Base-by-base conservation (phyloP, 2,113 vertebrate genomes). In the Laticauda laticaudata region DNA sequence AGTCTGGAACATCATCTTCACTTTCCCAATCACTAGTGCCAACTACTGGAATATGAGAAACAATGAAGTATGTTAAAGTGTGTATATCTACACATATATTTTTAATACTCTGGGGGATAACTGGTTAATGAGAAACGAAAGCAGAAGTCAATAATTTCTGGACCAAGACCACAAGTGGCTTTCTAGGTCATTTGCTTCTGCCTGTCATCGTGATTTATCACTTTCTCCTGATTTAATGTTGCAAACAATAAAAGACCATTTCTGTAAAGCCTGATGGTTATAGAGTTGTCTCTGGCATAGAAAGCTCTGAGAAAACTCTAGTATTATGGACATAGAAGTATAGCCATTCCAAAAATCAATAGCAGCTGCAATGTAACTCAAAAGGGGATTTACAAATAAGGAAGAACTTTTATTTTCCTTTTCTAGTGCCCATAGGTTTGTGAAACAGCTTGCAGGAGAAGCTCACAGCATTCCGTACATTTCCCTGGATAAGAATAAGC, bases 1-100 rank as follows among this genome's bases (percentile, higher is more conserved):
- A 93, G 23, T 93, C 92, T 45, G 92, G 92, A 29, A 34, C 43
- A 34, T 93, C 92, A 64, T 93, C 92, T 90, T 93, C 92, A 64
- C 92, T 93, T 51, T 93, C 92, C 14, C 3, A 89, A 43, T 93
- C 92, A 43, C 92, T 93, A n/a, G 24, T 86, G 55, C 45, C 81
- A 54, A 26, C 75, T 54, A 23, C 56, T 14, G 81, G 89, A 86
- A 90, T 15, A n/a, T 26, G 89, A 24, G 21, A 53, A 53, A 43
- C 8, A 11, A 54, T 26, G 11, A 15, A 43, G 20, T 11, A 2
- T 20, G n/a, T 81, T 81, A 81, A 39, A 81, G 15, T 39, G 5
- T 81, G 15, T 81, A 34, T 18, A 5, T 39, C n/a, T 81, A 34
- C 2, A 4, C 64, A 34, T 34, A 69, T 69, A n/a, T 34, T 69